Evolutionary conservation across 1,140 invertebrate species (phyloP).

Genomic region (Heliconius eleuchia): DNA sequence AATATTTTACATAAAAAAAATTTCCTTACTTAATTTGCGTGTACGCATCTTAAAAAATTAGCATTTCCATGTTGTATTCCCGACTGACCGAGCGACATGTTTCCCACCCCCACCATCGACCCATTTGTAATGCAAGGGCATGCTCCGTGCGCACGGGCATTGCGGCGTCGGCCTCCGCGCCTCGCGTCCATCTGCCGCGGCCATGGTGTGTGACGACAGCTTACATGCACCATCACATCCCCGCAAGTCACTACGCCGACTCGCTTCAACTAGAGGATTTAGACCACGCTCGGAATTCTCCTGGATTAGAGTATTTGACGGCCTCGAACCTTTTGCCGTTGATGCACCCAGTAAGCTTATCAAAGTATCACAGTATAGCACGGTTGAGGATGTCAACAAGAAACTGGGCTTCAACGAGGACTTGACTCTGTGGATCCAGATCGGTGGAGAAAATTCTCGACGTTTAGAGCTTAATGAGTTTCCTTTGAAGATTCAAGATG

Average conservation of each 20-base stretch:
- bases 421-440: constrained; percentile 84
- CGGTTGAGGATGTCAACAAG: constrained; percentile 83
- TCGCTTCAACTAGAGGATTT: constrained; percentile 83
- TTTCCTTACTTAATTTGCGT: background rate
- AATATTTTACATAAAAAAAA: background rate
- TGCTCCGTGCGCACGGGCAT: constrained; percentile 66
- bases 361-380: constrained; percentile 83
- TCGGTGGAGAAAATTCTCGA: constrained; percentile 82
- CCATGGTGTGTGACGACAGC: constrained; percentile 73
- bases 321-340: constrained; percentile 79
- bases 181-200: constrained; percentile 62
- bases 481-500: constrained; percentile 84
- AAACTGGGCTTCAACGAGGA: constrained; percentile 83
- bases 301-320: constrained; percentile 84
- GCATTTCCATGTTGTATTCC: constrained; percentile 69
- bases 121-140: constrained; percentile 74
- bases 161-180: constrained; percentile 60
- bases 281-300: constrained; percentile 68
- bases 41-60: constrained; percentile 22
- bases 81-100: constrained; percentile 72
- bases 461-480: constrained; percentile 82
- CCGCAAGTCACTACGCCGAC: constrained; percentile 76
- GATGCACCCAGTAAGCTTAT: constrained; percentile 80
- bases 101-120: constrained; percentile 78
- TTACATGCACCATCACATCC: constrained; percentile 67